Evolutionary conservation across 1,140 invertebrate genomes (phyloP).

Genomic region (Solenopsis fugax): DNA sequence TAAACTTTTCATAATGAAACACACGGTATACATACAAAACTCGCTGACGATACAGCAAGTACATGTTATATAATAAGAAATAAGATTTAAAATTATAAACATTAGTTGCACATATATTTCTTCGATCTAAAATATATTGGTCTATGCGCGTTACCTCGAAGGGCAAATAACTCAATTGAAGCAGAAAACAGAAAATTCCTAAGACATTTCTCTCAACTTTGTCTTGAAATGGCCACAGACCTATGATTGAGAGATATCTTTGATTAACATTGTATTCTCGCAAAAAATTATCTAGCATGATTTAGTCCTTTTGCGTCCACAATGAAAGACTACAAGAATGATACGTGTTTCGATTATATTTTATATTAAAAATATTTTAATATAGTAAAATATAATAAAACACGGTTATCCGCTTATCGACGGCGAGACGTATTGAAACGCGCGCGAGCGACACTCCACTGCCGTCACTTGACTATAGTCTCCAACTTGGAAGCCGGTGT

Average conservation of each 20-base stretch:
- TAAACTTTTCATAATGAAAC: neutral
- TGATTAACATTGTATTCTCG: slow-evolving; percentile 22
- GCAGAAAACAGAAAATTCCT: neutral
- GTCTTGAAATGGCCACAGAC: slow-evolving; percentile 33
- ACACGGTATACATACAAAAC: neutral
- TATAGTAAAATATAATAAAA: too few relatives aligned
- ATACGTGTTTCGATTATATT: too few relatives aligned
- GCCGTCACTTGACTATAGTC: too few relatives aligned
- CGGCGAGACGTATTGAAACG: too few relatives aligned
- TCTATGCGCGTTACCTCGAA: neutral
- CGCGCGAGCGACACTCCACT: too few relatives aligned
- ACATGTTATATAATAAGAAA: neutral
- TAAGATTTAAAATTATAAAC: too few relatives aligned
- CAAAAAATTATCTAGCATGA: slow-evolving; percentile 23
- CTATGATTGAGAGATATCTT: neutral
- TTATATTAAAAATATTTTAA: too few relatives aligned
- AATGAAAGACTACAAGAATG: neutral
- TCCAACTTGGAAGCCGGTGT: too few relatives aligned
- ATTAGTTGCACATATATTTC: too few relatives aligned
- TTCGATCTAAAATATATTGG: neutral
- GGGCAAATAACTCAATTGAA: slow-evolving; percentile 16
- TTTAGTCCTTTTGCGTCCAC: neutral
- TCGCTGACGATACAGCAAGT: neutral
- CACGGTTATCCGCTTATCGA: too few relatives aligned
- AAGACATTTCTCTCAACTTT: neutral